phyloP scores from a whole-genome alignment of 2,888 invertebrate genomes.

The Lithophane semibrunnea region DNA sequence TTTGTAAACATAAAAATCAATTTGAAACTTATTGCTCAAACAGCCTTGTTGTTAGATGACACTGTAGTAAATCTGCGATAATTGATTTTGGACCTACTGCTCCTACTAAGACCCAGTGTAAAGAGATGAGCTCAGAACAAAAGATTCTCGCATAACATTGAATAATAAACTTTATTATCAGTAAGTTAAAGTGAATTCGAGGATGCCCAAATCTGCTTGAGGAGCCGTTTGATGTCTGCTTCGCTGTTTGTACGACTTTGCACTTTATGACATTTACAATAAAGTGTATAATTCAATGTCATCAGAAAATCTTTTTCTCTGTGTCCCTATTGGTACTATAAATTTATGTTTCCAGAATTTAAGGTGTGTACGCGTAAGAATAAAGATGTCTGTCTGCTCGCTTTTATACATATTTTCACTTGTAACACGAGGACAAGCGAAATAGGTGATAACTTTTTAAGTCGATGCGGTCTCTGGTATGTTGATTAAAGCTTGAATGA shows the following conservation, averaged over 20 bases:
- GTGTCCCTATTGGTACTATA: neutral
- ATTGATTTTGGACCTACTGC: neutral
- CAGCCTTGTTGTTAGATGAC: slow-evolving; percentile 3
- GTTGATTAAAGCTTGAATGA: slow-evolving; percentile 42
- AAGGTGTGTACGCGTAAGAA: slow-evolving; percentile 40
- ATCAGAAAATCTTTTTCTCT: neutral
- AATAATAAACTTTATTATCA: slow-evolving; percentile 5
- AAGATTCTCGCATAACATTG: neutral
- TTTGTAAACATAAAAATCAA: neutral
- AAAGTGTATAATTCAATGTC: neutral
- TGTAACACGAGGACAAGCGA: slow-evolving; percentile 67
- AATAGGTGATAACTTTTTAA: slow-evolving; percentile 65
- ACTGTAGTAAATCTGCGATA: neutral
- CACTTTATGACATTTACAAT: neutral
- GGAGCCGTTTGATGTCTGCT: neutral
- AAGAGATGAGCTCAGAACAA: neutral
- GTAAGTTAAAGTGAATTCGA: neutral
- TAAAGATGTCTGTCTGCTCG: slow-evolving; percentile 61
- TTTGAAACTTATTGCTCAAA: slow-evolving; percentile 27
- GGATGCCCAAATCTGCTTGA: neutral
- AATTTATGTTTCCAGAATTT: slow-evolving; percentile 51
- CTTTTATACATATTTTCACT: slow-evolving; percentile 68
- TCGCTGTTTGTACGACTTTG: neutral
- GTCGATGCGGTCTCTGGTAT: slow-evolving; percentile 63
- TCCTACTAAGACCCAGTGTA: neutral